Evolutionary conservation across 2,113 vertebrate genomes (phyloP), one percentile per base, ranked within the genome.

Genomic region (Propithecus coquereli): DNA sequence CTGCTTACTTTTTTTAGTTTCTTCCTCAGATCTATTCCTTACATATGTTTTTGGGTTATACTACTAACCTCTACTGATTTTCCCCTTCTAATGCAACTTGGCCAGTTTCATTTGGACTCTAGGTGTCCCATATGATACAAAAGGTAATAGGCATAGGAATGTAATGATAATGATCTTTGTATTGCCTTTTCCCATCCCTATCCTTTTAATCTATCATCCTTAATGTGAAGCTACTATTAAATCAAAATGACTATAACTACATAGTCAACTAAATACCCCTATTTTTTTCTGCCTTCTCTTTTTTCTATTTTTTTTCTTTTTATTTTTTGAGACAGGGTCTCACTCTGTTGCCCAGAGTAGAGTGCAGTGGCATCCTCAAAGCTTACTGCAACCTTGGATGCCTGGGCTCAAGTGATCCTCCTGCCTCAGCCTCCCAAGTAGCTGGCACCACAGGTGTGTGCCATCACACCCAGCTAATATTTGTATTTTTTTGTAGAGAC

Each of bases 1-100:
- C 66, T 91, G 34, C 61, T 71, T 90, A 43, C 89, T 90, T 92
- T 92, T 94, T 92, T 77, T 27, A 95, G 96, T 90, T 94, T 80
- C 59, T 93, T 89, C 86, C 90, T 97, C 40, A 63, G 93, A 92
- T 91, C 50, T 84, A 89, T 61, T 73, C 63, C 70, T 95, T 93
- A 87, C 18, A 74, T 93, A 79, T 80, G 73, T 30, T 85, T 97
- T 94, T 95, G 65, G 61, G 81, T 81, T 87, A 54, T n/a, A 91
- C 93, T 59, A 92, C 20, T 65, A 88, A 86, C 77, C 13, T 91
- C 77, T 91, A 43, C 59, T 63, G 32, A 86, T 59, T 83, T 95
- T 71, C 13, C 95, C 50, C 57, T 87, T 87, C 81, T 86, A 65
- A 87, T 40, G n/a, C 37, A 94, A 91, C 4, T 88, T 77, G 25